Conservation (phyloP, 2,113 vertebrate genomes). For the Corythornis madagascariensis region DNA sequence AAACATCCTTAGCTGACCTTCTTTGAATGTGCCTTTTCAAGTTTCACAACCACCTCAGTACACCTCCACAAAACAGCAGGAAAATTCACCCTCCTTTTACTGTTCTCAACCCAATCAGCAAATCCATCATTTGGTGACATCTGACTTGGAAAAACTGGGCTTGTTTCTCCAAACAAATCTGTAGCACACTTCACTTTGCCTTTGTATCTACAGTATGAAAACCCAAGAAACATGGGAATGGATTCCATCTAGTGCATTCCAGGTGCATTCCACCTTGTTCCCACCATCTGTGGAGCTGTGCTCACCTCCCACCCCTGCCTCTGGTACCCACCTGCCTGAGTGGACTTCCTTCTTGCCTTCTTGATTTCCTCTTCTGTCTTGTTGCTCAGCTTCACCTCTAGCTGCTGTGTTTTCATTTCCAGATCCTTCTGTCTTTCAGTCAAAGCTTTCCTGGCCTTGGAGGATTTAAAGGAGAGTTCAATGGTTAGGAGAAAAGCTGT, state of each 20-base stretch:
- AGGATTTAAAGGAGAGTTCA: not conserved
- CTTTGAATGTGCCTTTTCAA: not conserved
- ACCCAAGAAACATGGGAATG: rapidly evolving
- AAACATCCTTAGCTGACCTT: not conserved
- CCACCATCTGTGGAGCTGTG: rapidly evolving
- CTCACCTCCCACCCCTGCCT: rapidly evolving
- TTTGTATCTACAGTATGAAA: not conserved
- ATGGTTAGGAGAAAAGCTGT: not conserved
- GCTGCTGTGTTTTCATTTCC: conserved; percentile 95
- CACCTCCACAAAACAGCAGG: not conserved
- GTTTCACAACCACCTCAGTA: not conserved
- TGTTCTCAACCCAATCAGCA: not conserved
- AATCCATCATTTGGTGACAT: not conserved
- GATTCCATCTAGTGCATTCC: not conserved
- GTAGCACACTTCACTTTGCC: not conserved
- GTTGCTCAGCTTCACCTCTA: conserved; percentile 94
- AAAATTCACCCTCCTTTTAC: not conserved
- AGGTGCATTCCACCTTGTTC: not conserved
- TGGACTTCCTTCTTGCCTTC: conserved; percentile 96
- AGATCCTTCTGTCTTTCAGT: conserved; percentile 95
- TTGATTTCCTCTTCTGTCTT: conserved; percentile 98
- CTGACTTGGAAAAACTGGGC: not conserved
- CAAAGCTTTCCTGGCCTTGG: conserved; percentile 90
- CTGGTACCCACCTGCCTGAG: conserved; percentile 89
- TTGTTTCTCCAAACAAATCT: not conserved